Percentiles rank a stretch among this genome's conserved stretches.
Conservation (phyloP, 2,888 invertebrate species). For the Pharmacophagus antenor region DNA sequence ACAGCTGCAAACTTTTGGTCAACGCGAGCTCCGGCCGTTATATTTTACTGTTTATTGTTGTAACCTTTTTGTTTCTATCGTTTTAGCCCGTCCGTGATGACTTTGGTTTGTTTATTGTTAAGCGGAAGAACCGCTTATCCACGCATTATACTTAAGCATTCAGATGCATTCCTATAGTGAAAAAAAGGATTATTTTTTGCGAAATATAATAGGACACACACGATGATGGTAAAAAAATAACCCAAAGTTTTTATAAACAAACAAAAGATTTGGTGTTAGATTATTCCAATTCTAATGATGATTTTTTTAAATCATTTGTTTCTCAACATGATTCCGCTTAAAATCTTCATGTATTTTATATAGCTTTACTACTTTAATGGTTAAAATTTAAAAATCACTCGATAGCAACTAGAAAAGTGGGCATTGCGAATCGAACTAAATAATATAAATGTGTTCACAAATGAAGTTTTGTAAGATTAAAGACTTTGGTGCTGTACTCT, state of each 20-base stretch:
- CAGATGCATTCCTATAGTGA: slow-evolving; percentile 1
- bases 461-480: too few species aligned
- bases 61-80: slow-evolving; percentile 68
- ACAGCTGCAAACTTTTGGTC: slow-evolving; percentile 82
- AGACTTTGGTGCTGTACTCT: too few species aligned
- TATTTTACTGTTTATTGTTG: slow-evolving; percentile 59
- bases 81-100: slow-evolving; percentile 38
- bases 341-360: too few species aligned
- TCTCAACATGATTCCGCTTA: too few species aligned
- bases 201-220: slow-evolving; percentile 50
- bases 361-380: too few species aligned
- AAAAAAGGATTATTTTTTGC: slow-evolving; percentile 17
- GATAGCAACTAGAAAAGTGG: too few species aligned
- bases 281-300: neutral
- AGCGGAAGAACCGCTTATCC: slow-evolving; percentile 43
- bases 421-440: too few species aligned
- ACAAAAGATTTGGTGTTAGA: neutral
- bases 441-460: too few species aligned
- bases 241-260: neutral
- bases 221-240: slow-evolving; percentile 36
- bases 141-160: slow-evolving; percentile 25
- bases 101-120: slow-evolving; percentile 51
- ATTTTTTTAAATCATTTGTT: neutral
- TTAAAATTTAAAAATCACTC: too few species aligned
- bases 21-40: slow-evolving; percentile 57